These are phyloP conservation scores for Montipora efflorescens DNA, from an alignment of 64 coral and sea anemone genomes.

Conservation along the genomic window DNA sequence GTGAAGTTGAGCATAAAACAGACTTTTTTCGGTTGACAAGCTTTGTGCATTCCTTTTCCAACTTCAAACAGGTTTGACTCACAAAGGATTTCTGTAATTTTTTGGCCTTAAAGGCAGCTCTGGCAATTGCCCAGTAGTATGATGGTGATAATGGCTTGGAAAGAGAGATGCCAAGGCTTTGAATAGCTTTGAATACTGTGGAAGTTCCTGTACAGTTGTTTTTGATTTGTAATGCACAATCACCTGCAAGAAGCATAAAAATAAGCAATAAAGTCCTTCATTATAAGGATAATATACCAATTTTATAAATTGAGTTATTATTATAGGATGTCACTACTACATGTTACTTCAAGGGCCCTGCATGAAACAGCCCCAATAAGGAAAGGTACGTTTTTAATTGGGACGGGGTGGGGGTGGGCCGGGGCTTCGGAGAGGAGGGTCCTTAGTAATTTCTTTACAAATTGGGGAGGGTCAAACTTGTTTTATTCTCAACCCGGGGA, in stretches of 20 bases:
- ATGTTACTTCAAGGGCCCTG: too few species aligned
- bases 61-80: background rate
- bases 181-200: background rate
- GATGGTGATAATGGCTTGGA: too few species aligned
- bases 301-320: background rate
- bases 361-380: too few species aligned
- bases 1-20: constrained; percentile 1
- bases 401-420: too few species aligned
- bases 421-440: too few species aligned
- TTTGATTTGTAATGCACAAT: constrained; percentile 22
- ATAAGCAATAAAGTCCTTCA: background rate
- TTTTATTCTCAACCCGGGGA: too few species aligned
- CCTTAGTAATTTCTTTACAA: too few species aligned
- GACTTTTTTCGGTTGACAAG: background rate
- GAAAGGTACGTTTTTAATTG: too few species aligned
- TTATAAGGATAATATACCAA: background rate
- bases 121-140: background rate
- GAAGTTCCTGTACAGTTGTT: background rate
- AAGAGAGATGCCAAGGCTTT: background rate
- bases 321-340: too few species aligned
- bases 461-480: too few species aligned
- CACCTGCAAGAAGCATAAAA: background rate
- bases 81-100: background rate
- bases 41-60: constrained; percentile 10
- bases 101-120: constrained; percentile 16